Base-by-base conservation (phyloP, 1,140 invertebrate species). In the Mycetomoellerius zeteki region DNA sequence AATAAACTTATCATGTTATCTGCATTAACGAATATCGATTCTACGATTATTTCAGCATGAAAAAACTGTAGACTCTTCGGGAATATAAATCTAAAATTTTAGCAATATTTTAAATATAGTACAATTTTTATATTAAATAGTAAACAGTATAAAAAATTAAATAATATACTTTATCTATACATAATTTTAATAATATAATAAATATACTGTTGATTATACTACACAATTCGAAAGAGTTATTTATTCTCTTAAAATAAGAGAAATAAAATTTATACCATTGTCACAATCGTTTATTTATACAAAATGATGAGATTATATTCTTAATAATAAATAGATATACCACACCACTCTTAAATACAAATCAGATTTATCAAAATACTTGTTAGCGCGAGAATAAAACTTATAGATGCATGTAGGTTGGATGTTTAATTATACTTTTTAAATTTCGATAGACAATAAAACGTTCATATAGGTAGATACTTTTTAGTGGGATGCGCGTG, bases 11-110 rank as follows among this genome's bases (percentile, higher is more conserved):
- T 12, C n/a, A 30, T 54, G 3, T 84, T 84, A 56, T n/a, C 14
- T 52, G 30, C 47, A 8, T 43, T 86, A 72, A 84, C 24, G 1
- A 19, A 62, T 60, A 71, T 0, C 21, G 21, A 86, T 52, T 52
- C n/a, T 37, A 4, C 19, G 12, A 81, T 58, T 81, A 21, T 50
- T 43, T 24, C 10, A n/a, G 43, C 0, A 0, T 24, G 16, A 64
- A 14, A 16, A 67, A 64, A 56, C 3, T 30, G 8, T 30, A 0
- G 3, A 71, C 19, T 43, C 27, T 37, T 33, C 19, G 3, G 33
- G 19, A 24, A 73, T 7, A 21, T 27, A 27, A 78, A 54, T 62
- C 14, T 10, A 73, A 75, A 47, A 50, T 21, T 84, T 62, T 43
- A 37, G 16, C 10, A 24, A 47, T 69, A 50, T 52, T 71, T 56